Evolutionary conservation across 2,888 invertebrate genomes (phyloP).

Genomic region (Lomographa bimaculata): DNA sequence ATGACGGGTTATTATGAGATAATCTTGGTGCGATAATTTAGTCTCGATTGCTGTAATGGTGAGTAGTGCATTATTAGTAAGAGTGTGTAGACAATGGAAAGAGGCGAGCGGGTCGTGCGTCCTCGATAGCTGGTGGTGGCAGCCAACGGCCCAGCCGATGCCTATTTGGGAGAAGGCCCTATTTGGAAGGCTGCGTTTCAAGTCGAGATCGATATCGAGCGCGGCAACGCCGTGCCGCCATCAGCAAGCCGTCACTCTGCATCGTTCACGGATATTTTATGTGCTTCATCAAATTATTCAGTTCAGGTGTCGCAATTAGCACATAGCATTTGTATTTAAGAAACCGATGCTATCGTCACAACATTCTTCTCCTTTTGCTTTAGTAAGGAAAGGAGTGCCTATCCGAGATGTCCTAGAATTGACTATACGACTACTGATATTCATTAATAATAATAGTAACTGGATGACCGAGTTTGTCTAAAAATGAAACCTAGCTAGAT

Average conservation of each 20-base stretch:
- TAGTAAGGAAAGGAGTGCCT: too few species aligned
- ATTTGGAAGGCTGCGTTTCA: conserved; percentile 80
- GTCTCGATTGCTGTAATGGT: neutral
- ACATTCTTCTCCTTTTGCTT: too few species aligned
- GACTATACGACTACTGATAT: too few species aligned
- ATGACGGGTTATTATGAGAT: conserved; percentile 19
- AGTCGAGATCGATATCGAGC: conserved; percentile 71
- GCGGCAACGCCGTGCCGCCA: conserved; percentile 46
- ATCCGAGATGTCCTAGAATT: too few species aligned
- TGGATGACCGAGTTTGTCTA: too few species aligned
- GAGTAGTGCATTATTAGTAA: conserved; percentile 51
- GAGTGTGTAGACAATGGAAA: conserved; percentile 72
- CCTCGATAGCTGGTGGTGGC: conserved; percentile 61
- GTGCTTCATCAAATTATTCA: conserved; percentile 30
- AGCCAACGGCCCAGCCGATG: conserved; percentile 53
- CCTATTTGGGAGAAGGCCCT: conserved; percentile 79
- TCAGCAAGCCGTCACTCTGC: conserved; percentile 61
- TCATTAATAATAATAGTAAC: too few species aligned
- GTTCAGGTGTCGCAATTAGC: conserved; percentile 23
- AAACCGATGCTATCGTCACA: too few species aligned
- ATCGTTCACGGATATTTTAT: conserved; percentile 53
- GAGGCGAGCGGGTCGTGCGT: conserved; percentile 57
- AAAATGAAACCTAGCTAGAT: too few species aligned
- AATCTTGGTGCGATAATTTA: conserved; percentile 6
- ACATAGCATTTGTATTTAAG: too few species aligned